Evolutionary conservation across 2,888 invertebrate species (phyloP).

Genomic region (Tridacna crocea): DNA sequence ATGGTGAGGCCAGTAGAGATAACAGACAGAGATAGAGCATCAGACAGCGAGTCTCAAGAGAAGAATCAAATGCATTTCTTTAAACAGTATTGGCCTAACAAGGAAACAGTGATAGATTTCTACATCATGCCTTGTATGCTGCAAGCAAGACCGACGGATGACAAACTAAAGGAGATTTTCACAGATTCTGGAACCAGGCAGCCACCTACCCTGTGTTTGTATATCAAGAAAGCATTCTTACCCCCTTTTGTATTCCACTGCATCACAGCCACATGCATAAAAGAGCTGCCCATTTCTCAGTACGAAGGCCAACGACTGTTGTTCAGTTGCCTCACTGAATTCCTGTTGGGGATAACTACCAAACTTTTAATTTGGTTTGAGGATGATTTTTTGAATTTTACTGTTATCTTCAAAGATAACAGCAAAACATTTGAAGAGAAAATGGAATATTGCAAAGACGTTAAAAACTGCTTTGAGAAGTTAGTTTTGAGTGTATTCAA

Average conservation of each 20-base stretch:
- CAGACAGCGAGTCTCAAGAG: background rate
- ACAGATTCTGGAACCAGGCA: background rate
- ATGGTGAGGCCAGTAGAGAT: conserved; percentile 39
- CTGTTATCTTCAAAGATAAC: background rate
- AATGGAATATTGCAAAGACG: background rate
- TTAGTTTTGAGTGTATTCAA: background rate
- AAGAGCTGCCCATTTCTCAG: background rate
- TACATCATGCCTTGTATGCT: conserved; percentile 21
- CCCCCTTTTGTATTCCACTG: conserved; percentile 12
- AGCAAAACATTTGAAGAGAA: background rate
- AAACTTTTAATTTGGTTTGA: background rate
- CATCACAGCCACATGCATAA: conserved; percentile 9
- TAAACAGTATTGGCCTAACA: background rate
- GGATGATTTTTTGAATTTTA: background rate
- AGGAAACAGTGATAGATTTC: background rate
- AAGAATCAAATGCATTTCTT: no score
- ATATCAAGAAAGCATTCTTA: background rate
- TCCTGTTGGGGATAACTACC: background rate
- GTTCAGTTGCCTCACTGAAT: conserved; percentile 5
- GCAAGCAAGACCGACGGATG: background rate
- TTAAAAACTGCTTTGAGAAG: background rate
- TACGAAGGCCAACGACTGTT: background rate
- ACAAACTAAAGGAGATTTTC: background rate
- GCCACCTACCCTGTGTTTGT: background rate
- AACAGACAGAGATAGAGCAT: background rate